Conservation (phyloP, 2,113 vertebrate genomes). For the Corvus cornix region DNA sequence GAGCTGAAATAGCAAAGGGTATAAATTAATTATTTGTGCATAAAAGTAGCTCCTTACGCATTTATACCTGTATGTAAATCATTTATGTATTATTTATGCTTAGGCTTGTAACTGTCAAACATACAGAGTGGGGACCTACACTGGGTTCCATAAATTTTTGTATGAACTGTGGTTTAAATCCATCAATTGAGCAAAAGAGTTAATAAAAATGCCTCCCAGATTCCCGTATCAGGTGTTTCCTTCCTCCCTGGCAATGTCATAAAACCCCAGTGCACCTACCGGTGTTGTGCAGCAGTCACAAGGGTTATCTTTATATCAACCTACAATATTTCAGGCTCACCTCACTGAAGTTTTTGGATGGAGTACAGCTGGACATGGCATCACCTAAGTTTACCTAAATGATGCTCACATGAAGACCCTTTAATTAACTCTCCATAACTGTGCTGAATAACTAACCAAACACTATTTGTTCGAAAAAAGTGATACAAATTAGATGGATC, state of each 20-base stretch:
- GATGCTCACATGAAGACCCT: not conserved
- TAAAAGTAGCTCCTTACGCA: not conserved
- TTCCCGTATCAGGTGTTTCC: not conserved
- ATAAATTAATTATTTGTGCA: not conserved
- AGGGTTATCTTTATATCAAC: not conserved
- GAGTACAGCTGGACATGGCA: not conserved
- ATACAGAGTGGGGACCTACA: not conserved
- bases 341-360: not conserved
- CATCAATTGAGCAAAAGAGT: not conserved
- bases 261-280: not conserved
- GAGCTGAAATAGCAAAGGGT: not conserved
- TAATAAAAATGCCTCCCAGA: not conserved
- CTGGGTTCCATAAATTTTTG: not conserved
- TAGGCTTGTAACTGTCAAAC: not conserved
- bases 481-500: not conserved
- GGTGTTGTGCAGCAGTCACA: not conserved
- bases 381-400: not conserved
- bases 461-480: not conserved
- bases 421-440: not conserved
- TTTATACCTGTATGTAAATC: not conserved
- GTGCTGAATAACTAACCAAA: not conserved
- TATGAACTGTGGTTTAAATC: not conserved
- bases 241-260: not conserved
- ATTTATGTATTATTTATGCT: not conserved
- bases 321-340: not conserved